A percentile compares a stretch with the other conserved stretches of the same genome.
These are phyloP conservation scores for Chrysina gloriosa DNA, from an alignment of 2,888 invertebrate genomes.

Conservation along the genomic window DNA sequence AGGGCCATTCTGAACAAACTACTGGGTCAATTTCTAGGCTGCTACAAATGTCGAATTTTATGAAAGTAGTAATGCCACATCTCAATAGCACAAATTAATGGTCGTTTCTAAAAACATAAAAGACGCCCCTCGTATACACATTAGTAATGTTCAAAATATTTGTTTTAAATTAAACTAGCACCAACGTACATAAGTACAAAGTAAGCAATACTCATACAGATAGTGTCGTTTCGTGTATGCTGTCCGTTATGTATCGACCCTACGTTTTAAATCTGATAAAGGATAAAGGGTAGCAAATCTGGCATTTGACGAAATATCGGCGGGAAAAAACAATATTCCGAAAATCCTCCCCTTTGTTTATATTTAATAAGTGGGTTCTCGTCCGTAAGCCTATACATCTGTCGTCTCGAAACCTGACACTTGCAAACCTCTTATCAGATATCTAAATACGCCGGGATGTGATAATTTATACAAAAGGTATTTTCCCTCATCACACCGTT, in stretches of 20 bases:
- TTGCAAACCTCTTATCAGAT: conserved; percentile 38
- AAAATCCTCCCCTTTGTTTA: conserved; percentile 29
- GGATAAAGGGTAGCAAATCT: not conserved
- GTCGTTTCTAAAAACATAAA: too few species aligned
- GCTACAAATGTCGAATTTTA: too few species aligned
- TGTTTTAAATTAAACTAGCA: too few species aligned
- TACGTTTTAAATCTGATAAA: conserved; percentile 3
- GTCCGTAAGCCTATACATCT: conserved; percentile 19
- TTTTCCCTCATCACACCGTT: conserved; percentile 38
- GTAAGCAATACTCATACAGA: too few species aligned
- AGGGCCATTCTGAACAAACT: too few species aligned
- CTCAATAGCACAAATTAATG: too few species aligned
- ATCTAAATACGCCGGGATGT: conserved; percentile 36
- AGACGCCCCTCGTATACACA: too few species aligned
- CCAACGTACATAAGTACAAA: too few species aligned
- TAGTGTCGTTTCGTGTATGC: too few species aligned
- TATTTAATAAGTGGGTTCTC: conserved; percentile 34
- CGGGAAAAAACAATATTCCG: conserved; percentile 17
- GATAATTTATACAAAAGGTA: conserved; percentile 42
- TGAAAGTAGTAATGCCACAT: too few species aligned
- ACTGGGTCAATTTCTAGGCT: too few species aligned
- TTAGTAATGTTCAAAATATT: too few species aligned
- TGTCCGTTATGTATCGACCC: not conserved
- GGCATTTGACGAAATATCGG: conserved; percentile 4
- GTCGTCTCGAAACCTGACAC: conserved; percentile 36